Evolutionary conservation across 2,888 invertebrate genomes (phyloP).

Genomic region (Emmelina monodactyla): DNA sequence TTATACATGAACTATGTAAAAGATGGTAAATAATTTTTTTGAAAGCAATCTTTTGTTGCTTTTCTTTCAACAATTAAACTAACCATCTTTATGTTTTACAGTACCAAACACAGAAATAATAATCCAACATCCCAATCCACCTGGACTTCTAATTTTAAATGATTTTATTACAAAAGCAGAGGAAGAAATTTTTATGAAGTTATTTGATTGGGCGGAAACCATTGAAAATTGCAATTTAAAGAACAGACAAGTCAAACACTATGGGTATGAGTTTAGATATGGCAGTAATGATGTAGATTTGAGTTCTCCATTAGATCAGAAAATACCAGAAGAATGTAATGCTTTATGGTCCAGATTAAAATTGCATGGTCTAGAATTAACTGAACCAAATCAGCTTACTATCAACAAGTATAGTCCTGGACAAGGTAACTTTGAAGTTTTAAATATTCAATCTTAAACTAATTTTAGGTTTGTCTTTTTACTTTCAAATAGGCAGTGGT

Average conservation of each 20-base stretch:
- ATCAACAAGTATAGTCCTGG: slow-evolving; percentile 85
- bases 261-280: slow-evolving; percentile 91
- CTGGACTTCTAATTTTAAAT: slow-evolving; percentile 73
- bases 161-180: slow-evolving; percentile 77
- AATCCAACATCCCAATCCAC: slow-evolving; percentile 55
- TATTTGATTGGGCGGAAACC: slow-evolving; percentile 60
- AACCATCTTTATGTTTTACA: slow-evolving; percentile 23
- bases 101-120: slow-evolving; percentile 41
- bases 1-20: slow-evolving; percentile 73
- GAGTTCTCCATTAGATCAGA: slow-evolving; percentile 67
- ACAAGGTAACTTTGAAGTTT: slow-evolving; percentile 75
- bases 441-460: no score
- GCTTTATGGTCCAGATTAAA: slow-evolving; percentile 69
- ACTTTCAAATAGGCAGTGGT: no score
- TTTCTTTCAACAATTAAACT: background rate
- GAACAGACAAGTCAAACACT: slow-evolving; percentile 87
- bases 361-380: slow-evolving; percentile 31
- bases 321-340: slow-evolving; percentile 76
- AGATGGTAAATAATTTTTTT: slow-evolving; percentile 46
- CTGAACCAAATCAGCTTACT: slow-evolving; percentile 82
- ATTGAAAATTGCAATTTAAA: slow-evolving; percentile 65
- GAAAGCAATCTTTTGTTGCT: background rate
- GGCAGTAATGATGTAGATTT: slow-evolving; percentile 85
- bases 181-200: slow-evolving; percentile 68
- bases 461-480: no score